These are phyloP conservation scores for Falco rusticolus DNA, from an alignment of 2,797 vertebrate genomes.

Conservation along the genomic window DNA sequence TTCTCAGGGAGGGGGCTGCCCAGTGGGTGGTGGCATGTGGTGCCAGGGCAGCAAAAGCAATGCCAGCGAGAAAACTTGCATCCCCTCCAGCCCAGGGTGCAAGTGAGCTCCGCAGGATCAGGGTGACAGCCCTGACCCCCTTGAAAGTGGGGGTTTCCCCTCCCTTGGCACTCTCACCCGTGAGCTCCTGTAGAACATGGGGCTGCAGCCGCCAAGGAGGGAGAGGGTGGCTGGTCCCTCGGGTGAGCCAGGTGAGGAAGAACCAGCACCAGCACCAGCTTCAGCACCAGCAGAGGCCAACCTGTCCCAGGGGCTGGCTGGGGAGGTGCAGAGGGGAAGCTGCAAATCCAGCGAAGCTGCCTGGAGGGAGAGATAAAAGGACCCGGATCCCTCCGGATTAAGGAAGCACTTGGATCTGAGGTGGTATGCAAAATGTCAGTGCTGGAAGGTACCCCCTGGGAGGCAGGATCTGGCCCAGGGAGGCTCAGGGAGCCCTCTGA, in stretches of 20 bases:
- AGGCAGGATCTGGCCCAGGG: rapidly evolving
- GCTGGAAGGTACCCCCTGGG: neutral
- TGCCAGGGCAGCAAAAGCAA: neutral
- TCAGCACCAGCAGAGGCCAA: neutral
- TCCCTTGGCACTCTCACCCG: neutral
- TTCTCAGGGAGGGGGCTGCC: neutral
- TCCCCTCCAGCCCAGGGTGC: neutral
- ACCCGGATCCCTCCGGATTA: neutral
- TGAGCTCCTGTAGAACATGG: neutral
- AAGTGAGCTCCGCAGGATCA: rapidly evolving
- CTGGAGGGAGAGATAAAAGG: neutral
- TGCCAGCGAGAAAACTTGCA: rapidly evolving
- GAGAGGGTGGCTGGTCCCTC: neutral
- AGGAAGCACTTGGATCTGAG: neutral
- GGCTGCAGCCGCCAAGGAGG: neutral
- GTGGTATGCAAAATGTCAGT: neutral
- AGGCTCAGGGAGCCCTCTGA: neutral
- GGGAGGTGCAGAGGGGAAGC: neutral
- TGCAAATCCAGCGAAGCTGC: neutral
- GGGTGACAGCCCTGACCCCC: neutral
- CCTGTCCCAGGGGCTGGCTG: neutral
- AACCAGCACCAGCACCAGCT: neutral
- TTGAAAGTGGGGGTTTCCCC: neutral
- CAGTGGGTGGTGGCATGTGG: neutral
- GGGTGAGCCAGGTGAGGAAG: neutral